Conservation (phyloP, 2,797 vertebrate genomes). For the Tragelaphus oryx region DNA sequence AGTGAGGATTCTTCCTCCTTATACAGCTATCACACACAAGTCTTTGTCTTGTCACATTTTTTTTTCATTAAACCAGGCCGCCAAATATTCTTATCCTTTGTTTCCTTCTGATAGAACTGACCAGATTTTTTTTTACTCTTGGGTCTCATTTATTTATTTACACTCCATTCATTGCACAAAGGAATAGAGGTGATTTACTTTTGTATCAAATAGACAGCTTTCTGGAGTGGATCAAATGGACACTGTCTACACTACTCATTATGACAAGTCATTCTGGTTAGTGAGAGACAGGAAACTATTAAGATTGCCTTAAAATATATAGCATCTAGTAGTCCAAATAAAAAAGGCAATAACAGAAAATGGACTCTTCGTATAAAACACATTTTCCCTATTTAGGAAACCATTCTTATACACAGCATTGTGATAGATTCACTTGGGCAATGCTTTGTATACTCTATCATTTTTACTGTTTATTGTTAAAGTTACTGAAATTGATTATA, state of each 20-base stretch:
- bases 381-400: conserved; percentile 53
- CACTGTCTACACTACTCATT: conserved; percentile 51
- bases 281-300: conserved; percentile 64
- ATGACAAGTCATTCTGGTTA: conserved; percentile 67
- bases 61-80: conserved; percentile 49
- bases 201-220: conserved; percentile 60
- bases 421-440: conserved; percentile 57
- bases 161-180: conserved; percentile 41
- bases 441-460: conserved; percentile 55
- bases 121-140: conserved; percentile 6
- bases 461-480: conserved; percentile 67
- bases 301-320: conserved; percentile 61
- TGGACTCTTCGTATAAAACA: conserved; percentile 57
- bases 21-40: conserved; percentile 13
- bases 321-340: conserved; percentile 54
- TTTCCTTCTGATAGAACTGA: conserved; percentile 44
- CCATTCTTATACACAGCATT: conserved; percentile 41
- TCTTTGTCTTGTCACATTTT: conserved; percentile 33
- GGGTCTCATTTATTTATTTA: conserved; percentile 61
- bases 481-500: conserved; percentile 57
- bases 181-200: conserved; percentile 56
- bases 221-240: conserved; percentile 61
- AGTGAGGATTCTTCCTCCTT: not conserved
- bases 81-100: conserved; percentile 35
- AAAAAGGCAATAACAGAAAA: conserved; percentile 68